These are phyloP conservation scores for Drosophila tropicalis DNA, from an alignment of 1,140 invertebrate genomes.

Conservation along the genomic window DNA sequence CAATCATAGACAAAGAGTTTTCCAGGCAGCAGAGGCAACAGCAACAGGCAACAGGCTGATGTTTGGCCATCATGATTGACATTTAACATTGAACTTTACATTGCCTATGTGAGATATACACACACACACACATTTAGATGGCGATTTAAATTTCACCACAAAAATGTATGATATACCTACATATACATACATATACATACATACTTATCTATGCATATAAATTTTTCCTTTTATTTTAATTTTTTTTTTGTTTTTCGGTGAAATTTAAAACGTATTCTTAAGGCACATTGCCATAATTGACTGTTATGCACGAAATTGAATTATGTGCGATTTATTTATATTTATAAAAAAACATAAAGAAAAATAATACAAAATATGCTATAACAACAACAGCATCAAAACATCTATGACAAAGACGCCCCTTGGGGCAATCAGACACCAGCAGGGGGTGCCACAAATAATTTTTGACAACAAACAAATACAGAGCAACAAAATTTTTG, in stretches of 20 bases:
- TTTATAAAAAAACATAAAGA: constrained; percentile 10
- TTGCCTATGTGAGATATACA: constrained; percentile 24
- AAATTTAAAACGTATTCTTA: constrained; percentile 23
- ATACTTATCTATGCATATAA: background rate
- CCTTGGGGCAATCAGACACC: constrained; percentile 18
- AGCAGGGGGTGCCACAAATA: constrained; percentile 24
- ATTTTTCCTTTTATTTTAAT: background rate
- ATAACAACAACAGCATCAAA: constrained; percentile 13
- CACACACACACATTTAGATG: background rate
- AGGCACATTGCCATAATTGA: constrained; percentile 45
- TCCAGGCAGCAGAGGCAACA: constrained; percentile 21
- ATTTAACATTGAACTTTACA: constrained; percentile 75
- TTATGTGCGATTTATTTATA: constrained; percentile 23
- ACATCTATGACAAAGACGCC: background rate
- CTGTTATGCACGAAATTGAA: constrained; percentile 40
- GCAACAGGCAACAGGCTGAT: constrained; percentile 23
- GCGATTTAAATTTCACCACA: constrained; percentile 42
- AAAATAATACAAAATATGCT: constrained; percentile 17
- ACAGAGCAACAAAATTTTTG: constrained; percentile 29
- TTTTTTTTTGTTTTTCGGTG: background rate
- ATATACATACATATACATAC: constrained; percentile 5
- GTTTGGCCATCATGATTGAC: constrained; percentile 62
- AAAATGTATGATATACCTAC: constrained; percentile 7
- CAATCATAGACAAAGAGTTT: constrained; percentile 29
- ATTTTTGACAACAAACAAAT: constrained; percentile 43